Evolutionary conservation across 2,113 vertebrate species (phyloP).

Genomic region (Sapajus apella): DNA sequence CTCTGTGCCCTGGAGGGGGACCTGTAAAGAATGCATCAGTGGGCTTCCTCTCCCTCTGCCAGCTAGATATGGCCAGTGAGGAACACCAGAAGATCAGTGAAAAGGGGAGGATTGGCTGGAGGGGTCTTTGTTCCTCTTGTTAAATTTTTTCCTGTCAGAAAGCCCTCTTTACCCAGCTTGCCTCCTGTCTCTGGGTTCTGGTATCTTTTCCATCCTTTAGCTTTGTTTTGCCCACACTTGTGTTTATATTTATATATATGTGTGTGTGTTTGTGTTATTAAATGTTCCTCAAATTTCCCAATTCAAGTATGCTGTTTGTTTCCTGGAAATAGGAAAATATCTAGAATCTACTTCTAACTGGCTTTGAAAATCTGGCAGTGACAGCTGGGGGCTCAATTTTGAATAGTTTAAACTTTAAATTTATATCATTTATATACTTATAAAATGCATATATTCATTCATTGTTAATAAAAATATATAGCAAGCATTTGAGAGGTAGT

Average conservation of each 20-base stretch:
- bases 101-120: not conserved
- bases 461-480: not conserved
- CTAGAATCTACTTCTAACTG: not conserved
- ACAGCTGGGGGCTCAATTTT: not conserved
- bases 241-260: not conserved
- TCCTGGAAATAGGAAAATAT: not conserved
- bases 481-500: not conserved
- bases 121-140: not conserved
- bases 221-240: not conserved
- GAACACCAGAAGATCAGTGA: not conserved
- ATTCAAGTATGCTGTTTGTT: not conserved
- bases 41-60: not conserved
- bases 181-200: not conserved
- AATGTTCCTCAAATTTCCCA: not conserved
- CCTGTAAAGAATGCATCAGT: not conserved
- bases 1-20: not conserved
- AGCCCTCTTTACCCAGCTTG: not conserved
- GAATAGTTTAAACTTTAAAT: conserved; percentile 18
- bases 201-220: not conserved
- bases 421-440: conserved; percentile 21
- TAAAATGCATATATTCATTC: not conserved
- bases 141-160: not conserved
- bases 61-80: not conserved
- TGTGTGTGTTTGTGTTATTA: not conserved
- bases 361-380: not conserved